phyloP scores from a whole-genome alignment of 2,797 vertebrate species.

The Hozukius guyotensis region DNA sequence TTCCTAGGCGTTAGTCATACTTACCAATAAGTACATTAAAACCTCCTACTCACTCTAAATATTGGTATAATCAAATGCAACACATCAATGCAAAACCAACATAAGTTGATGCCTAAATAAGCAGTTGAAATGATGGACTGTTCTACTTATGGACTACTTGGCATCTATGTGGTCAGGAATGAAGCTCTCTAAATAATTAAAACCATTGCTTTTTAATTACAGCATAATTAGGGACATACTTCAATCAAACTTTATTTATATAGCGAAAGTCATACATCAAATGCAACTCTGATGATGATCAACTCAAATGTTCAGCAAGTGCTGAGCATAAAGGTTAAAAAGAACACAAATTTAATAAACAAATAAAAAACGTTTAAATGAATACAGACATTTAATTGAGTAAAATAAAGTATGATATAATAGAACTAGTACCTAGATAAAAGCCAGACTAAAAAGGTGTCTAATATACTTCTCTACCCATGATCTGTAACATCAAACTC shows the following conservation, averaged over 20 bases:
- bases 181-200: not conserved
- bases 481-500: not conserved
- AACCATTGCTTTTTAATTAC: not conserved
- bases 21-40: not conserved
- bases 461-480: too few species aligned
- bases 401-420: too few species aligned
- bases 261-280: too few species aligned
- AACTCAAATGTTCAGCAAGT: too few species aligned
- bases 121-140: not conserved
- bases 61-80: not conserved
- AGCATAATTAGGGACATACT: not conserved
- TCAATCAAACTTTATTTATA: too few species aligned
- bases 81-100: not conserved
- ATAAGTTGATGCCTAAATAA: not conserved
- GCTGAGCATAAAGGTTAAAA: too few species aligned
- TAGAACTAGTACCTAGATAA: fast-evolving
- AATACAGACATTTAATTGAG: too few species aligned
- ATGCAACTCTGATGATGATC: too few species aligned
- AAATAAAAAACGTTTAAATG: too few species aligned
- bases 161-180: not conserved
- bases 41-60: not conserved
- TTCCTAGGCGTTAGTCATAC: not conserved
- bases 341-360: too few species aligned
- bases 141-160: not conserved
- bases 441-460: fast-evolving